These are phyloP conservation scores for Hormiphora californensis DNA, from an alignment of 37 sponge, comb jelly and placozoan genomes.

Conservation along the genomic window DNA sequence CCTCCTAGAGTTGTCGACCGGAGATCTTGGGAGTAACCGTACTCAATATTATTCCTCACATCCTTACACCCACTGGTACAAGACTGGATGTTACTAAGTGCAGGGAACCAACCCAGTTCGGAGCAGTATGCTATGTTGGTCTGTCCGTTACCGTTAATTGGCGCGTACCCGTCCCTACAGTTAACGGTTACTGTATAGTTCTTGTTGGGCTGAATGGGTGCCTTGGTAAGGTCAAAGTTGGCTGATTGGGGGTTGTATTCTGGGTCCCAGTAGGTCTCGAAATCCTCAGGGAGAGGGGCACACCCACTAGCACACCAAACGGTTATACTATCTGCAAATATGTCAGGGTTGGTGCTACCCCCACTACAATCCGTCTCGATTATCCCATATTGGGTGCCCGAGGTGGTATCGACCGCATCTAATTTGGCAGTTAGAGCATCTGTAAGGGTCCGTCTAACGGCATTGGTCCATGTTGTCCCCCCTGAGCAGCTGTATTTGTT, in stretches of 20 bases:
- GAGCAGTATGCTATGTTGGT: not conserved
- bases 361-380: not conserved
- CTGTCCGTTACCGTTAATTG: slow-evolving; percentile 10
- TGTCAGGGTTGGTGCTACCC: not conserved
- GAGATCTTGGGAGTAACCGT: not conserved
- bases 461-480: not conserved
- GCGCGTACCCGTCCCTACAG: slow-evolving; percentile 35
- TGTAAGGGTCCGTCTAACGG: not conserved
- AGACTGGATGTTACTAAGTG: not conserved
- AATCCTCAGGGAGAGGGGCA: not conserved
- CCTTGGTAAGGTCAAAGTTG: not conserved
- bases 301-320: not conserved
- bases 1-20: not conserved
- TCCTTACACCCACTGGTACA: slow-evolving; percentile 5
- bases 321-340: not conserved
- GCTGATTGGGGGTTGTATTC: slow-evolving; percentile 3
- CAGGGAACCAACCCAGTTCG: not conserved
- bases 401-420: not conserved
- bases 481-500: not conserved
- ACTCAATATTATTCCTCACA: not conserved
- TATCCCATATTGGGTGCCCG: not conserved
- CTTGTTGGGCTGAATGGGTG: not conserved
- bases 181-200: not conserved
- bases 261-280: slow-evolving; percentile 12
- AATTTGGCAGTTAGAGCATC: not conserved